These are phyloP conservation scores for Brachionus manjavacas DNA, from an alignment of 1,140 invertebrate genomes.

Conservation along the genomic window DNA sequence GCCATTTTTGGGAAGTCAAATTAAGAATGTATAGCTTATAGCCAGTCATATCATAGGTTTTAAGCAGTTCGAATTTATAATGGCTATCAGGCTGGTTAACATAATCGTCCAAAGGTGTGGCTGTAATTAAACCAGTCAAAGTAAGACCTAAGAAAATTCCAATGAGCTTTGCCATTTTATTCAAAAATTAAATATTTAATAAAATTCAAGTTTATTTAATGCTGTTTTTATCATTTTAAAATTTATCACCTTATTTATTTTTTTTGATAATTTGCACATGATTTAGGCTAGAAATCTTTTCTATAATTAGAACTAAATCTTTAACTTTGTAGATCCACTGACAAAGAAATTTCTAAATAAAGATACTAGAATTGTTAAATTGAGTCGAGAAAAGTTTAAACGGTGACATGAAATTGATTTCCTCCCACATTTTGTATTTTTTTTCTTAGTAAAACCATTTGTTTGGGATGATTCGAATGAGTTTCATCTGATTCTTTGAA, in stretches of 20 bases:
- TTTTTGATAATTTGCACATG: neutral
- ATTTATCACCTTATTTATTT: neutral
- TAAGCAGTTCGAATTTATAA: conserved; percentile 43
- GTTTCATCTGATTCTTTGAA: too few relatives aligned
- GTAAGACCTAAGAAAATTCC: neutral
- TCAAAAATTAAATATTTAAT: neutral
- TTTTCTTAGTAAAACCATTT: too few relatives aligned
- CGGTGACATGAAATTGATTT: too few relatives aligned
- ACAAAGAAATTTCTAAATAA: too few relatives aligned
- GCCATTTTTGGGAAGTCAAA: conserved; percentile 52
- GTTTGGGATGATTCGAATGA: too few relatives aligned
- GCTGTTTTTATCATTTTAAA: neutral
- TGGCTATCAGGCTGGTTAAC: conserved; percentile 35
- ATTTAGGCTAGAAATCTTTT: neutral
- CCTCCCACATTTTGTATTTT: too few relatives aligned
- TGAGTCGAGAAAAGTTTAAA: too few relatives aligned
- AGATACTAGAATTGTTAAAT: too few relatives aligned
- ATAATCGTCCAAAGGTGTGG: conserved; percentile 43
- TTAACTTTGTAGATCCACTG: neutral
- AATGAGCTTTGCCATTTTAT: neutral
- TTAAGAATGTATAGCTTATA: conserved; percentile 49
- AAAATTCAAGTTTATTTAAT: neutral
- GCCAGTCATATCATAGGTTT: conserved; percentile 44
- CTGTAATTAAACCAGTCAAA: neutral
- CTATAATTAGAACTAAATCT: neutral